Base-by-base conservation (phyloP, 1,140 invertebrate genomes). In the Leptinotarsa defecta region DNA sequence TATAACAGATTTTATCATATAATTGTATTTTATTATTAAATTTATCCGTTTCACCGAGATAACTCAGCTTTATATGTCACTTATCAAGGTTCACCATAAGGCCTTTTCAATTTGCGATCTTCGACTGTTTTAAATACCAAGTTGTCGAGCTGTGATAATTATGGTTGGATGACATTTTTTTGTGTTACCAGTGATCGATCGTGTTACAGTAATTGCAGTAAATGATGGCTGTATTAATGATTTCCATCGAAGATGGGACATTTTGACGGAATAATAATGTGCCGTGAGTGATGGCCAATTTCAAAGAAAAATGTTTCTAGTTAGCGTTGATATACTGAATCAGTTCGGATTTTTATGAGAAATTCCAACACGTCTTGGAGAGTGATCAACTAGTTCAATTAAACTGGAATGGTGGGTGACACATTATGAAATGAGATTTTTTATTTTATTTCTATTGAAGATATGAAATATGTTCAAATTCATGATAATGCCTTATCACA, bases 1-100 rank as follows among this genome's bases (percentile, higher is more conserved):
- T 52, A 48, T 71, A 17, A 17, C 13, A 24, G 69, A 49, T 49
- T 43, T 48, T 71, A 71, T 71, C 69, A 24, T 71, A 43, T 71
- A 71, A 71, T 48, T 52, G 69, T 71, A 24, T n/a, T 24, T 71
- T 71, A 71, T 71, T 71, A 52, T 49, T 71, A 19, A 49, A 71
- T 71, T 71, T 71, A 71, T 71, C 69, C n/a, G 43, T 48, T 43
- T 71, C 69, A 57, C 48, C 13, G 22, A 19, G 6, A 61, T 49
- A 52, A 71, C 69, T 22, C 63, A 24, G 65, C 52, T 49, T 71
- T 19, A 71, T 71, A 48, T 71, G 69, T 71, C 27, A 48, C 27
- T 49, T 49, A 48, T 49, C 69, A 71, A 57, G 48, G 69, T 68
- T 68, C n/a, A 13, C 65, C 13, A 57, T 57, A 57, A 5, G 52